These are phyloP conservation scores for Alca torda DNA, from an alignment of 2,797 vertebrate genomes.

Conservation along the genomic window DNA sequence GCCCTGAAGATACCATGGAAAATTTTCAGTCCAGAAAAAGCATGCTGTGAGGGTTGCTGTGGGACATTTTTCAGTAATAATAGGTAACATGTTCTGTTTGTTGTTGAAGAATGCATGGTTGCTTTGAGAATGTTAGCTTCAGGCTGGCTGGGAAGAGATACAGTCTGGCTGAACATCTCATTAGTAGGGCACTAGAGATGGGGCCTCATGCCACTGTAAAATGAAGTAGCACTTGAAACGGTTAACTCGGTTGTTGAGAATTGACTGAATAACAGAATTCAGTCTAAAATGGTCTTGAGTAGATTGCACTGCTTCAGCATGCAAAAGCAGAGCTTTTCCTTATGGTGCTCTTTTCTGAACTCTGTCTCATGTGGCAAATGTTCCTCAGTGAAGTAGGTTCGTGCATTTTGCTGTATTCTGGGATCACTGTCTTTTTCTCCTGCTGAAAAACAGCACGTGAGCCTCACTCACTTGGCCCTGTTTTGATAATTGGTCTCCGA, in stretches of 20 bases:
- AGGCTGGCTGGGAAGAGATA: neutral
- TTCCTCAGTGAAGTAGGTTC: neutral
- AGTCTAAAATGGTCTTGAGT: neutral
- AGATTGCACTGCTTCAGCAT: neutral
- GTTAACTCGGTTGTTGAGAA: neutral
- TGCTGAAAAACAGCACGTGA: neutral
- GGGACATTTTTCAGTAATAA: neutral
- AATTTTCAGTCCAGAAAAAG: neutral
- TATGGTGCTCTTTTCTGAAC: neutral
- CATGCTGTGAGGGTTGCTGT: neutral
- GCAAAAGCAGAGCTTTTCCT: neutral
- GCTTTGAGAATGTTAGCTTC: neutral
- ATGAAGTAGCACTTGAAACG: neutral
- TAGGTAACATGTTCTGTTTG: neutral
- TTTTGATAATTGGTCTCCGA: neutral
- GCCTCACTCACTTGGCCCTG: neutral
- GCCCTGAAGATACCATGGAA: neutral
- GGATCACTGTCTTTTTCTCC: neutral
- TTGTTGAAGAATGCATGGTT: neutral
- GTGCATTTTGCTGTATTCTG: neutral
- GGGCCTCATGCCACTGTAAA: neutral
- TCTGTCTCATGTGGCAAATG: fast-evolving
- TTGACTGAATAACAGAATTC: neutral
- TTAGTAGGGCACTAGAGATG: neutral
- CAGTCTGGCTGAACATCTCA: neutral